A percentile compares a stretch with the other conserved stretches of the same genome.
Evolutionary conservation across 2,113 vertebrate species (phyloP).

Genomic region (Cololabis saira): DNA sequence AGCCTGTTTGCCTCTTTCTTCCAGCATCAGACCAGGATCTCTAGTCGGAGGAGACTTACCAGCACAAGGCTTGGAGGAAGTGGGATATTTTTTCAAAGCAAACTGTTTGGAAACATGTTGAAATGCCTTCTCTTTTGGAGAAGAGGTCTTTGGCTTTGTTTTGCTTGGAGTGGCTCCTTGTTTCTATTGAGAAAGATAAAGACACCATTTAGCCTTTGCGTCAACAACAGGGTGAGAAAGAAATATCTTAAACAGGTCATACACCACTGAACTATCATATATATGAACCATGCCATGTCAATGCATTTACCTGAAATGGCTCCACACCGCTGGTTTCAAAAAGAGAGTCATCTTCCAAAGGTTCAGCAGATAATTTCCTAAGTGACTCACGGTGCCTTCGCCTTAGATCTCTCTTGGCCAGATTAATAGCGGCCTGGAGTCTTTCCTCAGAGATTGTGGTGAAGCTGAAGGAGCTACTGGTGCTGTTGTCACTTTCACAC

Average conservation of each 20-base stretch:
- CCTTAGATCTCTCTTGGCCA: constrained; percentile 89
- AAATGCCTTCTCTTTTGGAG: constrained; percentile 55
- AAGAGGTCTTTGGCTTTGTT: constrained; percentile 37
- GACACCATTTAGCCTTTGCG: not conserved
- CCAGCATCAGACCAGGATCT: constrained; percentile 61
- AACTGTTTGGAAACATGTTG: constrained; percentile 66
- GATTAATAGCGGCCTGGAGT: constrained; percentile 85
- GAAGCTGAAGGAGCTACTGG: constrained; percentile 81
- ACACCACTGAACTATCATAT: not conserved
- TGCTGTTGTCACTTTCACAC: constrained; percentile 53
- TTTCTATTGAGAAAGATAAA: constrained; percentile 34
- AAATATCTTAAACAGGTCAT: not conserved
- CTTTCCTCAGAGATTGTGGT: constrained; percentile 90
- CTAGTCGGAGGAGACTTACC: constrained; percentile 73
- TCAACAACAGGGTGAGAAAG: not conserved
- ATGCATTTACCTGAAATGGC: constrained; percentile 43
- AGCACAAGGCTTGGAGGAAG: constrained; percentile 6
- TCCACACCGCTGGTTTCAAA: constrained; percentile 50
- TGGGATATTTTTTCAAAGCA: constrained; percentile 47
- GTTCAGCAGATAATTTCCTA: constrained; percentile 30
- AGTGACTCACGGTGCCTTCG: constrained; percentile 74
- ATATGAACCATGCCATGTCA: not conserved
- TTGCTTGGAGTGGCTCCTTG: constrained; percentile 32
- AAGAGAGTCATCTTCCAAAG: constrained; percentile 18
- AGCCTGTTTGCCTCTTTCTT: constrained; percentile 17